These are phyloP conservation scores for Maconellicoccus hirsutus DNA, from an alignment of 1,140 invertebrate genomes.

Conservation along the genomic window DNA sequence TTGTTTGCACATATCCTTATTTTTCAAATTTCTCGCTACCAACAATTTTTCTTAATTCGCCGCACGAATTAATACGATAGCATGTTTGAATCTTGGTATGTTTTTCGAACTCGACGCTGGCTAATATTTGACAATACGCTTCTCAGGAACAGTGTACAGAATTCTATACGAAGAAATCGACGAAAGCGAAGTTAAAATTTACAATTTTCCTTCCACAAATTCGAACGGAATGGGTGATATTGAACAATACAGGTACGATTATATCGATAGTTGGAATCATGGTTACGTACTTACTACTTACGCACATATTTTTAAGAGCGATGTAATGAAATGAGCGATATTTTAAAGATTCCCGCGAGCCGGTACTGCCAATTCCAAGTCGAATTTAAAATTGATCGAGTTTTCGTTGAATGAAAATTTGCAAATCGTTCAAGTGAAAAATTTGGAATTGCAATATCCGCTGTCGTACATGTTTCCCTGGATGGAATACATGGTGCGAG, in stretches of 20 bases:
- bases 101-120: too few relatives aligned
- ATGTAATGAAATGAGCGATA: background rate
- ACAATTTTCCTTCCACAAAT: slow-evolving; percentile 72
- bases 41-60: too few relatives aligned
- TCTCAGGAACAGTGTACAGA: slow-evolving; percentile 59
- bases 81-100: too few relatives aligned
- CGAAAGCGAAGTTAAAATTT: slow-evolving; percentile 83
- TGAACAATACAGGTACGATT: slow-evolving; percentile 57
- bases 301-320: too few relatives aligned
- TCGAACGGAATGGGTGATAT: slow-evolving; percentile 56
- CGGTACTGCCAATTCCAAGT: slow-evolving; percentile 79
- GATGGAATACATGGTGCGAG: slow-evolving; percentile 86
- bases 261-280: too few relatives aligned
- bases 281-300: too few relatives aligned
- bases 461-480: slow-evolving; percentile 70
- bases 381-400: slow-evolving; percentile 75
- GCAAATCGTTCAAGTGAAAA: slow-evolving; percentile 52
- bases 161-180: slow-evolving; percentile 95
- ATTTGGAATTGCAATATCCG: slow-evolving; percentile 57
- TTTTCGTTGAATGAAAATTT: slow-evolving; percentile 57
- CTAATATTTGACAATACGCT: too few relatives aligned
- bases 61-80: too few relatives aligned
- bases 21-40: too few relatives aligned
- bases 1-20: background rate
- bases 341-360: slow-evolving; percentile 70